These are phyloP conservation scores for Sander vitreus DNA, from an alignment of 2,113 vertebrate genomes.

Conservation along the genomic window DNA sequence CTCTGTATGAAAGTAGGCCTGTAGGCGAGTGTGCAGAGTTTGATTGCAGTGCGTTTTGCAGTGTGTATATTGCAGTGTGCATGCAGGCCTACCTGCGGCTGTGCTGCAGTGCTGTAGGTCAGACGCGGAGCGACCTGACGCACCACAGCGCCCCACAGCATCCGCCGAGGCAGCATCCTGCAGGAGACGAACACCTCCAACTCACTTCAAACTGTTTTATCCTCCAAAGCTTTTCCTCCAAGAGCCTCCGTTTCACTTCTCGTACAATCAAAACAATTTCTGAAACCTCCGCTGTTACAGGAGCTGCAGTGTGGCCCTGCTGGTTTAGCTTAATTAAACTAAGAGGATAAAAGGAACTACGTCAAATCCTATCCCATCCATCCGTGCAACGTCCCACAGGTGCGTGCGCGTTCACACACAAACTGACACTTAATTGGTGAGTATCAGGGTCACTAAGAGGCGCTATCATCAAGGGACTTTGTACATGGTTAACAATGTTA, in stretches of 20 bases:
- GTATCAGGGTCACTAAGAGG: background rate
- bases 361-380: conserved; percentile 52
- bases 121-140: conserved; percentile 39
- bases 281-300: background rate
- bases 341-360: conserved; percentile 52
- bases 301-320: conserved; percentile 9
- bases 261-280: background rate
- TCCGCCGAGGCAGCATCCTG: conserved; percentile 68
- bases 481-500: conserved; percentile 3
- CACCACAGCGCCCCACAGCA: conserved; percentile 36
- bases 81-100: conserved; percentile 66
- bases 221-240: background rate
- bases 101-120: conserved; percentile 66
- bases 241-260: background rate
- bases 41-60: background rate
- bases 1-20: background rate
- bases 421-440: background rate
- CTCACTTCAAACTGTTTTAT: background rate
- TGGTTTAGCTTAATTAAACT: conserved; percentile 46
- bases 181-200: conserved; percentile 7
- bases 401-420: background rate
- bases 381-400: background rate
- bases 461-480: background rate
- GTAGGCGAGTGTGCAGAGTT: background rate
- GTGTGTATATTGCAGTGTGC: background rate